Conservation (phyloP, 2,888 invertebrate species). For the Cataglyphis livida region DNA sequence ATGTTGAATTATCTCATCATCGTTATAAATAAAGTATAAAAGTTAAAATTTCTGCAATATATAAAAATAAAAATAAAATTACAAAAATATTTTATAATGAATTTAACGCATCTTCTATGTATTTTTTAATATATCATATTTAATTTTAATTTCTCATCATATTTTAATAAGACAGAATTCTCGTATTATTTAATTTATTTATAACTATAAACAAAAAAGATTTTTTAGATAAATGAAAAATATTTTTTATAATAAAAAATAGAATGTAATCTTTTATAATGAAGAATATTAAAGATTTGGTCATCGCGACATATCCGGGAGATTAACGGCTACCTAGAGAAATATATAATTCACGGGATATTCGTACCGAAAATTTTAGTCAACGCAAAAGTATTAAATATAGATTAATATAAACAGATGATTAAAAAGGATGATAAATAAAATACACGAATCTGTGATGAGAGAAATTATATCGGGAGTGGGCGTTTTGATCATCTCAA, state of each 20-base stretch:
- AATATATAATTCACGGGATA: conserved; percentile 28
- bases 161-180: not conserved
- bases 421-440: conserved; percentile 29
- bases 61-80: not conserved
- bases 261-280: not conserved
- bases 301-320: not conserved
- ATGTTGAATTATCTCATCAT: not conserved
- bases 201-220: not conserved
- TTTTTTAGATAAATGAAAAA: not conserved
- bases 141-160: no score
- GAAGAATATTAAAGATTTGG: not conserved
- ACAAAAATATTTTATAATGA: not conserved
- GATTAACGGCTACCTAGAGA: conserved; percentile 14
- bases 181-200: not conserved
- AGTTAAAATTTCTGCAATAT: not conserved
- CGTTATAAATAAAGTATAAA: conserved; percentile 5
- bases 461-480: not conserved
- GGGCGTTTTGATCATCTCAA: not conserved
- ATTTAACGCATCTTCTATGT: not conserved
- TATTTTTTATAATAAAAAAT: not conserved
- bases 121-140: not conserved
- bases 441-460: not conserved
- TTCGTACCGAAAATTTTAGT: conserved; percentile 1
- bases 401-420: not conserved
- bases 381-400: conserved; percentile 6